A percentile compares a stretch with the other conserved stretches of the same genome.
phyloP scores from a whole-genome alignment of 2,888 invertebrate genomes.

The Caenorhabditis sulstoni region DNA sequence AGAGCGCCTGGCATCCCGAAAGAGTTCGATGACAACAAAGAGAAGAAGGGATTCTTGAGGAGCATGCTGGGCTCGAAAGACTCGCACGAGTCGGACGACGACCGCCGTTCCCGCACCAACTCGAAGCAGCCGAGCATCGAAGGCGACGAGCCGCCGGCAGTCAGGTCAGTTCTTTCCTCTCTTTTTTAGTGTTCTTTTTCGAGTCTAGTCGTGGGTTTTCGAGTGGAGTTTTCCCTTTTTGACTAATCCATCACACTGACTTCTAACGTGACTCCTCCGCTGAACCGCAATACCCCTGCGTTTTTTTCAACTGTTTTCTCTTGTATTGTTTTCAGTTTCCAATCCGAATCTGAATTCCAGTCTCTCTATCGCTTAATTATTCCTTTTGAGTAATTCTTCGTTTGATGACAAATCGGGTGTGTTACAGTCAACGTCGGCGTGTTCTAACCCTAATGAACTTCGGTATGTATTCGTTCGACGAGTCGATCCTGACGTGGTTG shows the following conservation, averaged over 20 bases:
- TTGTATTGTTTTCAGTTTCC: conserved; percentile 44
- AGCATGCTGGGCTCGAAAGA: conserved; percentile 66
- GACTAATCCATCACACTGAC: conserved; percentile 44
- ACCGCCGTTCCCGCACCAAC: conserved; percentile 45
- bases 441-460: conserved; percentile 78
- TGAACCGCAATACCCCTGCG: conserved; percentile 49
- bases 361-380: conserved; percentile 42
- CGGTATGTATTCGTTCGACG: conserved; percentile 79
- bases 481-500: conserved; percentile 77
- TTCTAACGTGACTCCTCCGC: conserved; percentile 40
- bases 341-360: neutral
- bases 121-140: conserved; percentile 67
- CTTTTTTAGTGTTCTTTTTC: conserved; percentile 14
- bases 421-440: conserved; percentile 79
- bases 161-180: conserved; percentile 56
- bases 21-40: conserved; percentile 75
- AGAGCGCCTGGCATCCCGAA: conserved; percentile 76
- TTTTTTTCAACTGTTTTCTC: conserved; percentile 38
- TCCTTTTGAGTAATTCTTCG: conserved; percentile 9
- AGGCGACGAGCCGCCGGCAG: conserved; percentile 66
- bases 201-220: conserved; percentile 32
- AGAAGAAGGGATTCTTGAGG: conserved; percentile 64
- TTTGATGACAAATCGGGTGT: conserved; percentile 16
- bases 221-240: conserved; percentile 52
- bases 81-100: conserved; percentile 67